Base-by-base conservation (phyloP, 2,113 vertebrate species). In the Pteronura brasiliensis region DNA sequence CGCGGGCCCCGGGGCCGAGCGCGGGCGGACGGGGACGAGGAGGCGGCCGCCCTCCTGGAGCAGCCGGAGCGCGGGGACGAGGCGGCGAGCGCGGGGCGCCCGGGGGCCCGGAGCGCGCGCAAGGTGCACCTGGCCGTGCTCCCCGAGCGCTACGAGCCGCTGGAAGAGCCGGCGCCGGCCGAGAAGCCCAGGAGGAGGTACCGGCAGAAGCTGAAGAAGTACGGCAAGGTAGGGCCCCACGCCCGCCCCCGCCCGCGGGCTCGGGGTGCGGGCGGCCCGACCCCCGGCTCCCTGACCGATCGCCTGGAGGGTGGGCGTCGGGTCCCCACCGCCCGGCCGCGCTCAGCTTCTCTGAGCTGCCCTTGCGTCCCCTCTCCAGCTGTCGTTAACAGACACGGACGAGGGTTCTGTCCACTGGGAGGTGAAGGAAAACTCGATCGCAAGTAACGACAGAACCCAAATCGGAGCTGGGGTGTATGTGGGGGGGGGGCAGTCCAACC, bases 191-290 rank as follows among this genome's bases (percentile, higher is more conserved):
- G 80, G 76, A 93, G 67, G 89, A 93, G 65, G 80, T 98, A 95
- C 93, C 96, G 93, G 61, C 98, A 94, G 92, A 98, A 98, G 95
- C 98, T 99, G 83, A 98, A 96, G 98, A 99, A 99, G 89, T 99
- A 98, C 83, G 97, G 99, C 93, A 99, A 99, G 99, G 99, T 99
- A 97, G 96, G 98, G 36, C 1, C 61, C 57, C 25, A 2, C 15
- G 6, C 18, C 44, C 2, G 15, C 21, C 74, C 6, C 65, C 15
- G 52, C 13, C 82, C 67, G 47, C 4, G 77, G 36, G 39, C 17
- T 15, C 21, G 4, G 29, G 39, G 29, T 18, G 10, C 42, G 71
- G 13, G 23, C 23, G 20, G 9, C 63, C 27, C 1, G 36, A 4
- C 4, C 39, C 63, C 9, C 4, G 23, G 55, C 36, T 71, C 27